phyloP scores from a whole-genome alignment of 2,113 vertebrate genomes.

The Thunnus thynnus region DNA sequence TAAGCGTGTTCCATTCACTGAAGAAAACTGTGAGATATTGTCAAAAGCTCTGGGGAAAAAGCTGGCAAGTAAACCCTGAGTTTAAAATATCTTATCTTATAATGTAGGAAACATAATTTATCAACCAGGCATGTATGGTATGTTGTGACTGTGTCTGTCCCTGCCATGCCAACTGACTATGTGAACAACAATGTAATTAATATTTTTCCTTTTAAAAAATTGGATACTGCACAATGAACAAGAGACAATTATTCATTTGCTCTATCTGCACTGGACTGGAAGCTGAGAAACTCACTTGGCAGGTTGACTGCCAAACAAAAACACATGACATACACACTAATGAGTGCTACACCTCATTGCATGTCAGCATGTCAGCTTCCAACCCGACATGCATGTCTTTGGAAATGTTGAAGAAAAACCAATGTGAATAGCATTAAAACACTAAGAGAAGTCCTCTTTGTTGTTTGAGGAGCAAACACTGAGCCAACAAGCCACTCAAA shows the following conservation, averaged over 20 bases:
- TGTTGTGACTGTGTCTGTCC: not conserved
- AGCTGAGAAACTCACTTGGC: not conserved
- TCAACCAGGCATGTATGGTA: not conserved
- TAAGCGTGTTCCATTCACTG: not conserved
- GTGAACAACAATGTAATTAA: not conserved
- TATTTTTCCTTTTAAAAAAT: not conserved
- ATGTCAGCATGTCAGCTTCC: not conserved
- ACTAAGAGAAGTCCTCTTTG: not conserved
- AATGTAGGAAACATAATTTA: too few species aligned
- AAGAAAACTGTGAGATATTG: not conserved
- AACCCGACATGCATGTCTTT: not conserved
- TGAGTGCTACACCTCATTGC: not conserved
- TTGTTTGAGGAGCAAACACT: not conserved
- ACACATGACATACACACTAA: not conserved
- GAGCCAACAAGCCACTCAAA: slow-evolving; percentile 23
- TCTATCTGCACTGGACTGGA: not conserved
- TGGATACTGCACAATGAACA: not conserved
- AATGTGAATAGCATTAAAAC: not conserved
- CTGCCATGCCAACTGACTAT: not conserved
- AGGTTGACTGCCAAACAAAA: not conserved
- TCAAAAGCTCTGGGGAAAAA: not conserved
- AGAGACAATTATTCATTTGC: not conserved
- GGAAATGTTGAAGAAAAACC: not conserved
- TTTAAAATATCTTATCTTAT: too few species aligned
- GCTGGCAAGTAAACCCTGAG: too few species aligned